Conservation (phyloP, 1,140 invertebrate species). For the Drosophila ambigua region DNA sequence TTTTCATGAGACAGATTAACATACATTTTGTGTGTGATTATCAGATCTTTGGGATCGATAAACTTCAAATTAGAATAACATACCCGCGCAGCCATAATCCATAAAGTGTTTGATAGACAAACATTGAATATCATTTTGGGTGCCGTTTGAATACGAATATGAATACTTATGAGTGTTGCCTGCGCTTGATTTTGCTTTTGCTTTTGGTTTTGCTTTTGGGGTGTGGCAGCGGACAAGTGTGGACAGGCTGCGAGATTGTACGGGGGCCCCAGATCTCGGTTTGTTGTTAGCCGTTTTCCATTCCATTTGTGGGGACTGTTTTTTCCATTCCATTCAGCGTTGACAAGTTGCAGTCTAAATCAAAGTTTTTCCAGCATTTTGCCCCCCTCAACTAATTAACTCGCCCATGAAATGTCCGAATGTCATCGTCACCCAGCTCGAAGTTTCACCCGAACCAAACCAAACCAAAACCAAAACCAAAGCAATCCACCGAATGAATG, state of each 20-base stretch:
- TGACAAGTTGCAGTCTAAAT: constrained; percentile 18
- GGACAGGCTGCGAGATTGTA: constrained; percentile 32
- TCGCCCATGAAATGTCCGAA: constrained; percentile 29
- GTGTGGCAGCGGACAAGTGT: constrained; percentile 65
- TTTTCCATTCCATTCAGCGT: constrained; percentile 13
- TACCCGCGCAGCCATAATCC: constrained; percentile 5
- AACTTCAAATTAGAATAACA: constrained; percentile 31
- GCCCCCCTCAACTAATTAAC: constrained; percentile 55
- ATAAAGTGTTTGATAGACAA: constrained; percentile 28
- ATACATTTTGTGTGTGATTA: constrained; percentile 6
- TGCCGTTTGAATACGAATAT: constrained; percentile 44
- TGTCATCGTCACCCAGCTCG: constrained; percentile 36
- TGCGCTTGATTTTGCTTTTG: neutral
- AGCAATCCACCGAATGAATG: constrained; percentile 39
- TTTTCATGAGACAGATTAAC: constrained; percentile 9
- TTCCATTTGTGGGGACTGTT: constrained; percentile 4
- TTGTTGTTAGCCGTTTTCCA: constrained; percentile 19
- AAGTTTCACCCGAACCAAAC: constrained; percentile 46
- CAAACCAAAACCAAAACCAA: constrained; percentile 10
- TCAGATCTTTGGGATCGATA: constrained; percentile 18
- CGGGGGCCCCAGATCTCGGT: neutral
- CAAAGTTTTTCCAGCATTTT: constrained; percentile 21
- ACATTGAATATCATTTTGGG: constrained; percentile 25
- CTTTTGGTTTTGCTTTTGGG: constrained; percentile 18
- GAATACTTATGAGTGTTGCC: constrained; percentile 1